phyloP scores from a whole-genome alignment of 2,888 invertebrate genomes.

The Neuroscelio doddi region DNA sequence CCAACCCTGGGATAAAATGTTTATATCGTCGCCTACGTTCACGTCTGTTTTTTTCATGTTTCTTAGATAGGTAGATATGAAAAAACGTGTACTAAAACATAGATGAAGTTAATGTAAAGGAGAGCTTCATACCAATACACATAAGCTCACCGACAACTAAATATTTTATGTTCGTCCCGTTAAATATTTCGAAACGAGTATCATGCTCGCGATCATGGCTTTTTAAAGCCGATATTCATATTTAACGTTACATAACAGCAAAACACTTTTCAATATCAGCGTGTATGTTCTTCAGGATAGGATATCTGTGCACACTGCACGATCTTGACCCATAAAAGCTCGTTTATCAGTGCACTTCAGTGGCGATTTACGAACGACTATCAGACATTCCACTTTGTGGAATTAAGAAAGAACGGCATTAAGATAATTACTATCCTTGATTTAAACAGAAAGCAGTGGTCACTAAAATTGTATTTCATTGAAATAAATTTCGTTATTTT shows the following conservation, averaged over 20 bases:
- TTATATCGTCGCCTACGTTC: constrained; percentile 3
- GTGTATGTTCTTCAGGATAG: constrained; percentile 14
- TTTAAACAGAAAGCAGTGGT: too few species aligned
- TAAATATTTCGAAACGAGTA: too few species aligned
- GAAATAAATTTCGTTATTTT: too few species aligned
- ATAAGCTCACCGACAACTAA: too few species aligned
- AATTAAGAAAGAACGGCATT: constrained; percentile 13
- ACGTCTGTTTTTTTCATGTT: constrained; percentile 1
- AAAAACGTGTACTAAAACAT: too few species aligned
- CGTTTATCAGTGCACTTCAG: constrained; percentile 9
- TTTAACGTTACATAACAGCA: constrained; percentile 10
- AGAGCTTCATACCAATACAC: too few species aligned
- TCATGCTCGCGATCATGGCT: too few species aligned
- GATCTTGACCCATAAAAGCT: neutral
- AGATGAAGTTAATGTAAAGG: too few species aligned
- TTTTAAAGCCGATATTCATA: constrained; percentile 33
- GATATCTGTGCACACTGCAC: neutral
- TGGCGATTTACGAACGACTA: constrained; percentile 1
- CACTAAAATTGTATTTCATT: too few species aligned
- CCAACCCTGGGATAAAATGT: constrained; percentile 42
- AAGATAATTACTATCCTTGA: constrained; percentile 16
- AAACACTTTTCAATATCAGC: constrained; percentile 5
- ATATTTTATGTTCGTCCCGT: too few species aligned
- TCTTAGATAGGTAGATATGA: too few species aligned
- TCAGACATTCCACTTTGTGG: too few species aligned